Conservation (phyloP, 2,113 vertebrate genomes). For the Talpa occidentalis region DNA sequence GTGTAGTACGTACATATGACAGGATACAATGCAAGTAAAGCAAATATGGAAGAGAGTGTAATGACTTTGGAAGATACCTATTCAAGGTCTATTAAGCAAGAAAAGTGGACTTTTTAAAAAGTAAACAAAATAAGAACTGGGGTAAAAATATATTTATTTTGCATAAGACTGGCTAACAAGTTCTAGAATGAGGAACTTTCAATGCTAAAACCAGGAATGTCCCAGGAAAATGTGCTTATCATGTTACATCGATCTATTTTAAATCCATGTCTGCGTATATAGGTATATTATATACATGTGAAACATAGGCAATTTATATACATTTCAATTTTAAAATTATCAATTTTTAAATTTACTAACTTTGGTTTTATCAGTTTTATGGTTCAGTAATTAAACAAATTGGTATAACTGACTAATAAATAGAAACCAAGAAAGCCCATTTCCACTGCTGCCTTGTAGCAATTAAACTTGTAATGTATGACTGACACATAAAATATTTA, state of each 20-base stretch:
- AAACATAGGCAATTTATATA: neutral
- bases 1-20: neutral
- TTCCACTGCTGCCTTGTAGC: slow-evolving; percentile 52
- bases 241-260: neutral
- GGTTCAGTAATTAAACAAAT: slow-evolving; percentile 72
- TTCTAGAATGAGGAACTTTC: too few species aligned
- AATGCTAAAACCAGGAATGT: neutral
- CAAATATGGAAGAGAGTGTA: neutral
- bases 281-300: neutral
- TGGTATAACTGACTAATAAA: slow-evolving; percentile 73
- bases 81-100: neutral
- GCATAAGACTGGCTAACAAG: neutral
- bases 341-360: too few species aligned
- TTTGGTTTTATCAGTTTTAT: slow-evolving; percentile 70
- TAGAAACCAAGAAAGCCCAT: slow-evolving; percentile 55
- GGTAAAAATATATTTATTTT: neutral
- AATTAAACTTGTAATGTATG: neutral
- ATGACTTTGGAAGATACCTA: neutral
- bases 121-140: neutral
- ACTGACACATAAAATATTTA: slow-evolving; percentile 64
- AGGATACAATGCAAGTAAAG: neutral
- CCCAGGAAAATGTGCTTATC: neutral
- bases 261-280: neutral
- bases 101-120: neutral
- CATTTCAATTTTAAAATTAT: too few species aligned